These are phyloP conservation scores for Strix aluco DNA, from an alignment of 2,113 vertebrate genomes.

Conservation along the genomic window DNA sequence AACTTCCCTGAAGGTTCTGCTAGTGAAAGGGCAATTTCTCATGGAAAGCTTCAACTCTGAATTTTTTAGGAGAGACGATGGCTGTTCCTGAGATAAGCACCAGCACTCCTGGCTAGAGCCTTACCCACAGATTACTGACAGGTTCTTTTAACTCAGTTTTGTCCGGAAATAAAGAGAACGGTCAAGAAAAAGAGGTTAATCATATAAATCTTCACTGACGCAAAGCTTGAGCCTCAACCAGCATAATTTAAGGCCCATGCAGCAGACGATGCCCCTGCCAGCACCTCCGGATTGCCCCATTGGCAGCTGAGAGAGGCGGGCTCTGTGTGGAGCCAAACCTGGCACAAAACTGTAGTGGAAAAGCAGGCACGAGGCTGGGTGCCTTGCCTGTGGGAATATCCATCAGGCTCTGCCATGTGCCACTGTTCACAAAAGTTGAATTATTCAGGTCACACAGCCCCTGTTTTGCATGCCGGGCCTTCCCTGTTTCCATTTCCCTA, in stretches of 20 bases:
- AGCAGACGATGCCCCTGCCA: background rate
- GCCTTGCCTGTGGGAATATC: background rate
- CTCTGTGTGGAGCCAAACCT: background rate
- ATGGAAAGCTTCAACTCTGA: background rate
- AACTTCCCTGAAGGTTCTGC: background rate
- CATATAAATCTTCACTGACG: background rate
- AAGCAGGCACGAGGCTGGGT: fast-evolving
- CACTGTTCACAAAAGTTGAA: fast-evolving
- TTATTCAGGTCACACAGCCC: slow-evolving; percentile 4
- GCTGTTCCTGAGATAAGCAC: background rate
- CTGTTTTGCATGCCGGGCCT: background rate
- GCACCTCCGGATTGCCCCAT: background rate
- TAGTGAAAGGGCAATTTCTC: background rate
- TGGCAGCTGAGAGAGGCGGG: background rate
- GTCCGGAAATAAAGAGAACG: background rate
- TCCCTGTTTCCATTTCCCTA: background rate
- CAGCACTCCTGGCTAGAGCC: background rate
- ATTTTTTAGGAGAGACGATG: background rate
- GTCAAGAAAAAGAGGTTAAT: background rate
- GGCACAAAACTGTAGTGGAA: background rate
- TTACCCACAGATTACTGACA: background rate
- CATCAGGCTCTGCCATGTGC: background rate
- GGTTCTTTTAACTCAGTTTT: background rate
- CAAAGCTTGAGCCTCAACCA: background rate
- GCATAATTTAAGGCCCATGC: background rate